A percentile compares a stretch with the other conserved stretches of the same genome.
Evolutionary conservation across 2,888 invertebrate genomes (phyloP).

Genomic region (Galerucella nymphaeae): DNA sequence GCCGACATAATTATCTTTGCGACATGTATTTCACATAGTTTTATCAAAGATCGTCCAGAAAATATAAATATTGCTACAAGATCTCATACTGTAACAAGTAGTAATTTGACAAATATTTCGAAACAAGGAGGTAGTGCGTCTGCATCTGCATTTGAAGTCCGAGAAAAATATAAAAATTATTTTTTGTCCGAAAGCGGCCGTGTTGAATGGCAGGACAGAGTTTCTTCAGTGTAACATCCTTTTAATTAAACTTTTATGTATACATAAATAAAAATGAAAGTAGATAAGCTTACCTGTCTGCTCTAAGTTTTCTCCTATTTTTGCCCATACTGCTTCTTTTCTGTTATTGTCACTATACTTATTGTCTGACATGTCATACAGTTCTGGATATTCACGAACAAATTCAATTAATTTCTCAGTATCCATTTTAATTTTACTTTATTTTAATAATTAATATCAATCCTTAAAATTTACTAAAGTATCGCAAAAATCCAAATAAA

Average conservation of each 20-base stretch:
- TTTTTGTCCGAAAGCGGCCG: no score
- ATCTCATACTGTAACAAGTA: constrained; percentile 20
- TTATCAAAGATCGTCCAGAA: constrained; percentile 18
- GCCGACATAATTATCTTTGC: constrained; percentile 22
- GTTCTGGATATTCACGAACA: constrained; percentile 18
- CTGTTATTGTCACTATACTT: no score
- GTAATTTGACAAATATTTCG: constrained; percentile 19
- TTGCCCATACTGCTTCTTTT: no score
- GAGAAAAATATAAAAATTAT: no score
- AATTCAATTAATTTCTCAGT: constrained; percentile 9
- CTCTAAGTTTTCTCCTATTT: constrained; percentile 18
- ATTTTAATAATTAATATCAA: no score
- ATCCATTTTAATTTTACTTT: no score
- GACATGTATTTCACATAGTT: constrained; percentile 29
- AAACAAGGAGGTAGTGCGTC: constrained; percentile 22
- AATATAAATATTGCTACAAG: constrained; percentile 6
- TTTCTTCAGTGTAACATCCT: no score
- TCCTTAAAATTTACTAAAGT: no score
- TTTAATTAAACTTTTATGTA: no score
- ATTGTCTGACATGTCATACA: constrained; percentile 18
- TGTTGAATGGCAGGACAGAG: no score
- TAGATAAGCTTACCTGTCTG: constrained; percentile 16
- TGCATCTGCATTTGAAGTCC: no score
- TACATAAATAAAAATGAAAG: constrained; percentile 19
- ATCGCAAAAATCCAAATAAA: no score